Evolutionary conservation across 2,888 invertebrate genomes (phyloP).

Genomic region (Neria commutata): DNA sequence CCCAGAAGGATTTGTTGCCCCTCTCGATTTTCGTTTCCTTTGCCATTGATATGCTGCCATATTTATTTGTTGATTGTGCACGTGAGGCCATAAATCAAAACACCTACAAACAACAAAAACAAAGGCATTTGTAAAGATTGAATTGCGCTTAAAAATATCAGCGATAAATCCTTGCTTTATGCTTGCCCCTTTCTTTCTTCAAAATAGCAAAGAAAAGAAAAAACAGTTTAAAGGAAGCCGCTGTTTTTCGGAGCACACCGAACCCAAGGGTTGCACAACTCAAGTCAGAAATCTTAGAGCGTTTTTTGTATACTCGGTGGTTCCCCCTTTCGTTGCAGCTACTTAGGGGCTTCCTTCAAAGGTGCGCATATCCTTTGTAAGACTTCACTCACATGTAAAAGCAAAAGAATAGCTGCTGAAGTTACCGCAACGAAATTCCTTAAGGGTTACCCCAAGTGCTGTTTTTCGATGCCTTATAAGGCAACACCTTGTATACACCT

Average conservation of each 20-base stretch:
- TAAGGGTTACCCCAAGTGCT: neutral
- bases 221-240: neutral
- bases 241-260: neutral
- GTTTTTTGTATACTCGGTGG: neutral
- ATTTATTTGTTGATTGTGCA: neutral
- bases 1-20: no score
- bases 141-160: no score
- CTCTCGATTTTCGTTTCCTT: no score
- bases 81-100: constrained; percentile 45
- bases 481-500: no score
- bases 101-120: constrained; percentile 34
- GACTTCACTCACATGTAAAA: no score
- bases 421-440: constrained; percentile 2
- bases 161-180: no score
- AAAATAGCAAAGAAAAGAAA: neutral
- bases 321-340: neutral
- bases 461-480: neutral
- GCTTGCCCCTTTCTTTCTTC: no score
- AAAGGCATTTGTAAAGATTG: no score
- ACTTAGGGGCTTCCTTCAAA: no score
- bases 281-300: no score
- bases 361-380: no score
- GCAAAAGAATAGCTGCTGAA: neutral
- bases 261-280: neutral
- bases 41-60: no score